phyloP scores from a whole-genome alignment of 1,140 invertebrate species.

The Diabrotica virgifera region DNA sequence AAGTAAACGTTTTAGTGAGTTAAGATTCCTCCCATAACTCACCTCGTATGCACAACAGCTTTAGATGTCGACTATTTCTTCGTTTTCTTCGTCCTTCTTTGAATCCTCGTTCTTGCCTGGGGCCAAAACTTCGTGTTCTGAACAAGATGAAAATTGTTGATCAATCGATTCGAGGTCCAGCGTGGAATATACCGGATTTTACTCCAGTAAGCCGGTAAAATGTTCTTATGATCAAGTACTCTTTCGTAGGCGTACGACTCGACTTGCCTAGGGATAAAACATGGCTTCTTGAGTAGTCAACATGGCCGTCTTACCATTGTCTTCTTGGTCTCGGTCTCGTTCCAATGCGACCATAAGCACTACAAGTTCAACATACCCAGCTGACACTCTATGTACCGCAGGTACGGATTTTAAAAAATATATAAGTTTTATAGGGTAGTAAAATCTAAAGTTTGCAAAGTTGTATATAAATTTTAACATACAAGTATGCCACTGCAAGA shows the following conservation, averaged over 20 bases:
- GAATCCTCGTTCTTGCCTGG: neutral
- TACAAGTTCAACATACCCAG: constrained; percentile 15
- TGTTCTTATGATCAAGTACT: constrained; percentile 41
- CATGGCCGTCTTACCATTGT: constrained; percentile 46
- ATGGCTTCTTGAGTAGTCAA: constrained; percentile 51
- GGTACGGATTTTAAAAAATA: neutral
- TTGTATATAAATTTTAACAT: too few species aligned
- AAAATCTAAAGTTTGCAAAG: too few species aligned
- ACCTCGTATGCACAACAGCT: too few species aligned
- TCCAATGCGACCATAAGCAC: constrained; percentile 11
- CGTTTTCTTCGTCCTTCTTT: constrained; percentile 6
- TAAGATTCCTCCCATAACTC: too few species aligned
- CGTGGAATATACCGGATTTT: constrained; percentile 26
- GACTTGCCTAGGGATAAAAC: constrained; percentile 42
- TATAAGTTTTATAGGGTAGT: too few species aligned
- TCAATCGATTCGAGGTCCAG: constrained; percentile 20
- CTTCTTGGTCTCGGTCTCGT: constrained; percentile 21
- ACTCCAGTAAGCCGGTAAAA: constrained; percentile 3
- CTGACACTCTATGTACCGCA: neutral
- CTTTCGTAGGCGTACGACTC: constrained; percentile 42
- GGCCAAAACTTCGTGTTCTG: constrained; percentile 4
- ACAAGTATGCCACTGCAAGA: too few species aligned
- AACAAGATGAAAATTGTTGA: constrained; percentile 19
- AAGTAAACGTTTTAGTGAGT: too few species aligned
- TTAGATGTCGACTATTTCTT: neutral